Conservation (phyloP, 2,888 invertebrate genomes). For the Thymelicus sylvestris region DNA sequence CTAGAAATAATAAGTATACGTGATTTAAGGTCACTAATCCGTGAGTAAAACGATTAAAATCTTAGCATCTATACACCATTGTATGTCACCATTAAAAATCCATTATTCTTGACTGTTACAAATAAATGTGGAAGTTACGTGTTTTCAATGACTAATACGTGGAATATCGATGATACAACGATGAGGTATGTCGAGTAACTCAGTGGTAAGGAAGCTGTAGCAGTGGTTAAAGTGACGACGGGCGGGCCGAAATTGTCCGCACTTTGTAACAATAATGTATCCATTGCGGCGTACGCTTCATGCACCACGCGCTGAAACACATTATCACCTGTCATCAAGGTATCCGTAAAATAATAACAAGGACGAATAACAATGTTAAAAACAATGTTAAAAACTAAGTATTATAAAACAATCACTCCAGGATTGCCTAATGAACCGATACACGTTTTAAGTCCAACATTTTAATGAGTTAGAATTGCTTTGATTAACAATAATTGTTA, state of each 20-base stretch:
- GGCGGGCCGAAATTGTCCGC: conserved; percentile 47
- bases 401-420: background rate
- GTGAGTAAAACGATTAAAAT: conserved; percentile 32
- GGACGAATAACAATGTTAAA: background rate
- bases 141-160: background rate
- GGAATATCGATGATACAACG: conserved; percentile 1
- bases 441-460: no score
- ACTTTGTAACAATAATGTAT: conserved; percentile 68
- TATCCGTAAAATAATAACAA: conserved; percentile 17
- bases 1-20: background rate
- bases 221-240: conserved; percentile 45
- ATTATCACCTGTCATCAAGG: background rate
- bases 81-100: background rate
- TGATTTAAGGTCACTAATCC: conserved; percentile 5
- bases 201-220: conserved; percentile 30
- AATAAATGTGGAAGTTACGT: background rate
- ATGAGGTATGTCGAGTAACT: background rate
- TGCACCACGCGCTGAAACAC: conserved; percentile 69
- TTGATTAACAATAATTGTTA: no score
- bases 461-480: no score
- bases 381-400: no score
- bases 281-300: conserved; percentile 75
- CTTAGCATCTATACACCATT: conserved; percentile 33
- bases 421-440: background rate
- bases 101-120: conserved; percentile 4